Percentiles rank a stretch among this genome's conserved stretches.
Conservation (phyloP, 2,113 vertebrate genomes). For the Stegastes partitus region DNA sequence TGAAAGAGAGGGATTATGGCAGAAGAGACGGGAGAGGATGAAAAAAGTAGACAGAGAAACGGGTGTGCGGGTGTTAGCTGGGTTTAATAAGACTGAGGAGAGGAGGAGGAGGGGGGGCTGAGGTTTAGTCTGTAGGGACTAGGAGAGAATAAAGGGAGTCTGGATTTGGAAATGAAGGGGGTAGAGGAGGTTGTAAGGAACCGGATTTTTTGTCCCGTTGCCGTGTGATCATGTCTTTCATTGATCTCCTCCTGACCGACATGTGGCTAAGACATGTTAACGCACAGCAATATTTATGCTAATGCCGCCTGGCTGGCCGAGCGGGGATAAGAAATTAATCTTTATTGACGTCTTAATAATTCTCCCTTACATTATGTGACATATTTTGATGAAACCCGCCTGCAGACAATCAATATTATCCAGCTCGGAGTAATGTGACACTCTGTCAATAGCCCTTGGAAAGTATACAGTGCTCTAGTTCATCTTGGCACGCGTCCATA, state of each 20-base stretch:
- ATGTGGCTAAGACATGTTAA: conserved; percentile 68
- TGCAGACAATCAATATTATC: conserved; percentile 63
- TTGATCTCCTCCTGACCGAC: conserved; percentile 75
- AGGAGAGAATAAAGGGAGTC: conserved; percentile 55
- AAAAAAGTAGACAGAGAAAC: conserved; percentile 54
- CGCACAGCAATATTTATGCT: conserved; percentile 65
- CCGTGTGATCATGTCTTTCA: conserved; percentile 67
- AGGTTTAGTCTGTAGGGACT: conserved; percentile 58
- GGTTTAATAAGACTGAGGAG: conserved; percentile 6
- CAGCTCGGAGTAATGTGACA: conserved; percentile 59
- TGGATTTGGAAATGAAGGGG: conserved; percentile 54
- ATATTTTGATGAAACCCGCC: conserved; percentile 70
- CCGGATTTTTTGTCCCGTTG: conserved; percentile 40
- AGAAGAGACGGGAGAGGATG: conserved; percentile 68
- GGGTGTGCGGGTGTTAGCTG: conserved; percentile 41
- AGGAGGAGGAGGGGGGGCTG: conserved; percentile 12
- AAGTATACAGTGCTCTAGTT: conserved; percentile 48
- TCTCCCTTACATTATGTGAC: conserved; percentile 57
- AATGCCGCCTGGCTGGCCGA: conserved; percentile 53
- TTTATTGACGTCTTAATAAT: conserved; percentile 77
- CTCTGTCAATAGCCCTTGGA: conserved; percentile 58
- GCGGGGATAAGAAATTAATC: conserved; percentile 66
- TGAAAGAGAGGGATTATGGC: conserved; percentile 82
- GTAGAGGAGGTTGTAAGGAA: conserved; percentile 34
- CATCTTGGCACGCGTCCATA: conserved; percentile 65